Evolutionary conservation across 2,797 vertebrate species (phyloP), one percentile per base, ranked within the genome.

Genomic region (Pampus argenteus): DNA sequence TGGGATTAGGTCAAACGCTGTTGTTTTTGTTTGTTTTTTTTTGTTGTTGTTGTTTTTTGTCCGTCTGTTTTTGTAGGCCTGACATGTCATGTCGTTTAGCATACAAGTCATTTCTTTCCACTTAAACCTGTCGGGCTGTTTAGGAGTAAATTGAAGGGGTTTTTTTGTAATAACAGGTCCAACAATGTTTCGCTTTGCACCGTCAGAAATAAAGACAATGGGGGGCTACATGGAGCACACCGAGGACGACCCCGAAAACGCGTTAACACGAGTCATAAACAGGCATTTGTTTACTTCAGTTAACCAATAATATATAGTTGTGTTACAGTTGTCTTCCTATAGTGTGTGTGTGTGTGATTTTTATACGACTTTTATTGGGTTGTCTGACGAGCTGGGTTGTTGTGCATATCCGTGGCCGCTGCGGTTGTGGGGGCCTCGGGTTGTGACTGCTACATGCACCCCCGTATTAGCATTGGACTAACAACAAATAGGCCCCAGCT

Each of bases 201-300:
- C 84, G 86, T 92, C 91, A 93, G n/a, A 91, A 93, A 93, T 90
- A 94, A 93, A 92, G 91, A 89, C 86, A 72, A 78, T 25, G 71
- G 88, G 34, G 34, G 76, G 86, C 88, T 80, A 66, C 74, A 70
- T 0, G 17, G 78, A 82, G 76, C 80, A 88, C 75, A 49, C 34
- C 56, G 83, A 86, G 80, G 3, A 70, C 66, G 79, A 64, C 81
- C 17, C 71, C n/a, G 15, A 20, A 20, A 51, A 17, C 34, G 68
- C 61, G 3, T n/a, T 15, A 11, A 62, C 56, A 58, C 8, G 2
- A 15, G n/a, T 10, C 11, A 20, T 4, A 2, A n/a, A 20, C 13
- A 31, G 3, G 4, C 1, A 52, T 56, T 36, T 18, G 7, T 31
- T 11, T 23, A 6, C 18, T 50, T 15, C 2, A 13, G 18, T 38